phyloP scores from a whole-genome alignment of 2,113 vertebrate genomes.

The Callionymus lyra region DNA sequence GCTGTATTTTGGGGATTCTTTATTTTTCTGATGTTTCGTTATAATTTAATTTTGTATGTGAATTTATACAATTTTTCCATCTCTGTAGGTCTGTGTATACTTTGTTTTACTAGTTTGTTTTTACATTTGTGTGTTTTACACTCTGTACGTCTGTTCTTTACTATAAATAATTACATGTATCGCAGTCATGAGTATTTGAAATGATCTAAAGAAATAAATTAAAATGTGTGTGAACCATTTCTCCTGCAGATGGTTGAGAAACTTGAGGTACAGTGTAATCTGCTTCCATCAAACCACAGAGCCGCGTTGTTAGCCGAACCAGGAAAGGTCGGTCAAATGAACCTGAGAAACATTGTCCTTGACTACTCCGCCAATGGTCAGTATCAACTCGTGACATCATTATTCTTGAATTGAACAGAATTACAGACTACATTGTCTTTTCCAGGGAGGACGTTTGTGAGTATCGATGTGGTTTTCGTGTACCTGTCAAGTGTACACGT shows the following conservation, averaged over 20 bases:
- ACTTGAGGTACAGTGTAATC: constrained; percentile 76
- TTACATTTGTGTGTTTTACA: too few relatives aligned
- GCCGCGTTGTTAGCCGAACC: constrained; percentile 77
- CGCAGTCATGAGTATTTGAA: too few relatives aligned
- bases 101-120: too few relatives aligned
- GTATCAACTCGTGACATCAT: background rate
- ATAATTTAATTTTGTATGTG: too few relatives aligned
- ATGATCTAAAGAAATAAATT: too few relatives aligned
- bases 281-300: constrained; percentile 71
- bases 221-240: background rate
- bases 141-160: too few relatives aligned
- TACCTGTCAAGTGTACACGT: constrained; percentile 80
- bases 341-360: background rate
- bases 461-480: constrained; percentile 95
- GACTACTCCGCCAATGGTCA: too few relatives aligned
- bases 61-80: too few relatives aligned
- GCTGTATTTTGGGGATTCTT: too few relatives aligned
- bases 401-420: background rate
- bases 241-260: constrained; percentile 72
- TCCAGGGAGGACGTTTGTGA: constrained; percentile 87
- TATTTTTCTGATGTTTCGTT: too few relatives aligned
- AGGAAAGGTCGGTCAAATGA: constrained; percentile 73
- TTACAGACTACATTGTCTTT: constrained; percentile 8
- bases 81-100: too few relatives aligned
- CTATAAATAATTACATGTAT: too few relatives aligned